These are phyloP conservation scores for Calameuta filiformis DNA, from an alignment of 2,888 invertebrate species.

Conservation along the genomic window DNA sequence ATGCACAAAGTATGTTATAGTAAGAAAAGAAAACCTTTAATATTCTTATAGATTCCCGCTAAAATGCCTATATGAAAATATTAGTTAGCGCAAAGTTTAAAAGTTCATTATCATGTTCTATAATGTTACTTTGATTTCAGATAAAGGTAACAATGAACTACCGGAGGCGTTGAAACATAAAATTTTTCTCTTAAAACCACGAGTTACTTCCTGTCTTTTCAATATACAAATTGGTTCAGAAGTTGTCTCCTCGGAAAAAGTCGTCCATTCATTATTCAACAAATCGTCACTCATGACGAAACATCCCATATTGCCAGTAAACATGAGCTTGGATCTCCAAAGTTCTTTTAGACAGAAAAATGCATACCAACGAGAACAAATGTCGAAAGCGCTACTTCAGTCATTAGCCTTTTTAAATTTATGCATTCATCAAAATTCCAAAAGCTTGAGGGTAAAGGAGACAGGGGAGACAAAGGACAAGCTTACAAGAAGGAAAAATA, in stretches of 20 bases:
- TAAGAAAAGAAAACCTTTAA: not conserved
- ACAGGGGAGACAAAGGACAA: not conserved
- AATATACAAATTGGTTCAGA: not conserved
- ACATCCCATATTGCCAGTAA: not conserved
- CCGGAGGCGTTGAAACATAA: not conserved
- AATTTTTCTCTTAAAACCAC: not conserved
- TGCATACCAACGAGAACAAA: not conserved
- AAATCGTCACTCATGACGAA: not conserved
- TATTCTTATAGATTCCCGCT: not conserved
- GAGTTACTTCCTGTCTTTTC: not conserved
- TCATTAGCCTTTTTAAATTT: slow-evolving; percentile 1
- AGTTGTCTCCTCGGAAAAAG: not conserved
- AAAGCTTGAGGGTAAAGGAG: not conserved
- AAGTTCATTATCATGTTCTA: not conserved
- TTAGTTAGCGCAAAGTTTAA: too few species aligned
- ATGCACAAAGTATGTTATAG: not conserved
- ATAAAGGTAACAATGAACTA: not conserved
- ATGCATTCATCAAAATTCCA: not conserved
- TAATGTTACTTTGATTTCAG: not conserved
- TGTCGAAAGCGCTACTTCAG: not conserved
- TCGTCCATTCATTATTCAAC: not conserved
- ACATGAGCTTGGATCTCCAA: not conserved
- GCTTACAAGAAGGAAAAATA: not conserved
- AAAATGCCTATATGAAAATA: too few species aligned
- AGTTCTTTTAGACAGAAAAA: not conserved